Evolutionary conservation across 2,888 invertebrate species (phyloP).

Genomic region (Acanthosepion esculentum): DNA sequence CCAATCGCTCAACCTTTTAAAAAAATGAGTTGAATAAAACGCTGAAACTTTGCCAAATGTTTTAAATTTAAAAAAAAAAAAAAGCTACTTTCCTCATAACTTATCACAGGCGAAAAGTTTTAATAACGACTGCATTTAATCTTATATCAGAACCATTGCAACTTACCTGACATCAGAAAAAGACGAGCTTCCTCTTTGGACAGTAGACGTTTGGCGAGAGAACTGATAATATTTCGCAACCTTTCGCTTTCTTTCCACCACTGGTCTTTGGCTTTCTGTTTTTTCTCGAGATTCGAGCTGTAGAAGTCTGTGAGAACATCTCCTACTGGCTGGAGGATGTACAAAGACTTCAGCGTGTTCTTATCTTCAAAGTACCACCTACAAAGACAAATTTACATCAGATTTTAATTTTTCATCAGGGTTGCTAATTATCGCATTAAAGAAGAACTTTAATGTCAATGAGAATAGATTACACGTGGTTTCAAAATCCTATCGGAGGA

Average conservation of each 20-base stretch:
- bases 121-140: no score
- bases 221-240: constrained; percentile 57
- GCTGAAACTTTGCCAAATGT: no score
- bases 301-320: constrained; percentile 57
- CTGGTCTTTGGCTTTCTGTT: constrained; percentile 54
- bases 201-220: constrained; percentile 54
- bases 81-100: no score
- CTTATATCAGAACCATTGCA: background rate
- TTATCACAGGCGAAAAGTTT: no score
- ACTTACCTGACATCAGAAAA: constrained; percentile 59
- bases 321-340: constrained; percentile 60
- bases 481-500: no score
- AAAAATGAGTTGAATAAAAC: no score
- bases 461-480: no score
- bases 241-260: constrained; percentile 59
- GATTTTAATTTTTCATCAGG: background rate
- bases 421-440: background rate
- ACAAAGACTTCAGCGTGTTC: constrained; percentile 59
- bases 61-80: no score
- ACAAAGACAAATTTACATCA: background rate
- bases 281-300: constrained; percentile 54
- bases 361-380: constrained; percentile 63
- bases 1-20: no score
- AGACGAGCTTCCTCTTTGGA: constrained; percentile 56
- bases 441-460: no score